Base-by-base conservation (phyloP, 64 coral and sea anemone genomes). In the Pocillopora verrucosa region DNA sequence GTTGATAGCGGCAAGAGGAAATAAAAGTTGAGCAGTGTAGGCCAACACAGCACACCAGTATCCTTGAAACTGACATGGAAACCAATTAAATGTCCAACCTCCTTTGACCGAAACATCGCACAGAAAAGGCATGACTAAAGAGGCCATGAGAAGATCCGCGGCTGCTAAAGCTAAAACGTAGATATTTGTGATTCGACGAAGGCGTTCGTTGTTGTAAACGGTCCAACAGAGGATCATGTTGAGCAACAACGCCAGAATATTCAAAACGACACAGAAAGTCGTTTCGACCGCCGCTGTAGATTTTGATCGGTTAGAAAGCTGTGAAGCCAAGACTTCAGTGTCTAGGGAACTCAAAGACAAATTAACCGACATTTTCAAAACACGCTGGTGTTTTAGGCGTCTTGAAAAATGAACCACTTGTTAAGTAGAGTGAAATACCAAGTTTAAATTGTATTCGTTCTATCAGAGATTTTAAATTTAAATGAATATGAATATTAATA, bases 1-100 rank as follows among this genome's bases (percentile, higher is more conserved):
- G 59, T 80, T 80, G 11, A 80, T 13, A 15, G 78, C 78, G 11
- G 78, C 61, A 19, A 80, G 45, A 30, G 58, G 59, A 34, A 80
- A 80, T 59, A 80, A 61, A 16, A 80, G 25, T n/a, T 80, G 78
- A n/a, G 78, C 59, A 26, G 59, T 80, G 59, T 80, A 80, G 5
- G 78, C 78, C 34, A 80, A 61, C 3, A 80, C 78, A 1, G 61
- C 78, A 13, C 78, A 61, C 22, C n/a, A 80, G 13, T 61, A 80
- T 0, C 17, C 78, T 80, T 80, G 78, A 3, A 80, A 61, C 59
- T 80, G 78, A 13, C 78, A 80, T 1, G 41, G 6, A 57, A 20
- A 51, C 76, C 76, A 78, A 6, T 38, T 22, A 0, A 15, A 78
- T 11, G 9, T 59, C 76, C 76, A 78, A 11, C 36, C 13, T 4